Evolutionary conservation across 2,797 vertebrate genomes (phyloP), one percentile per base, ranked within the genome.

Genomic region (Myotis myotis): DNA sequence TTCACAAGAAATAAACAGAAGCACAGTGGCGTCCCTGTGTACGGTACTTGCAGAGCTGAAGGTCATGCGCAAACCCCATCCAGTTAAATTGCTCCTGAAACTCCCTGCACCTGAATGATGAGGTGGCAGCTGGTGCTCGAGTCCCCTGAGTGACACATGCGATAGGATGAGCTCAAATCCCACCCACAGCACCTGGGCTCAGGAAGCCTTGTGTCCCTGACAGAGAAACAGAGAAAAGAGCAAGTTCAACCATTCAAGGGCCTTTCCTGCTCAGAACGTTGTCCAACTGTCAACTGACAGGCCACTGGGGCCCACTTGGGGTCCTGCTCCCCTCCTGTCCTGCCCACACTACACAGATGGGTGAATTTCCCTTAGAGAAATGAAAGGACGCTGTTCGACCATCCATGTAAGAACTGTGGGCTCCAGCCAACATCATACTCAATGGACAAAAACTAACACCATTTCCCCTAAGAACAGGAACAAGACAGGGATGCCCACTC

Each of bases 71-170:
- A 87, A 74, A 36, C 5, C 20, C 8, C 10, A 10, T 25, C 66
- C 64, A 75, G 25, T 64, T 38, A 33, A 66, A 88, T 16, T 12
- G n/a, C 33, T 79, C n/a, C n/a, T 55, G 12, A 86, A 83, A 93
- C 62, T 13, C 15, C 72, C 36, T 30, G 78, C 66, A 44, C 4
- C 4, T 13, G 9, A 51, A 16, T 9, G 62, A n/a, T 9, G 49
- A 53, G 25, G n/a, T 44, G 36, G 19, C 11, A 9, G 53, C n/a
- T 8, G 5, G 0, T 33, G 38, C 71, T 53, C 1, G 2, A 0
- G 5, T 41, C 22, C 60, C 66, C 44, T 41, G 57, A 94, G 74
- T 79, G 81, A 74, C 57, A 36, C n/a, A 33, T 4, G n/a, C 4
- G 10, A 28, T 36, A 74, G 53, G 33, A 9, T 49, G 53, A 33